A percentile compares a stretch with the other conserved stretches of the same genome.
Evolutionary conservation across 2,797 vertebrate genomes (phyloP).

Genomic region (Strix occidentalis): DNA sequence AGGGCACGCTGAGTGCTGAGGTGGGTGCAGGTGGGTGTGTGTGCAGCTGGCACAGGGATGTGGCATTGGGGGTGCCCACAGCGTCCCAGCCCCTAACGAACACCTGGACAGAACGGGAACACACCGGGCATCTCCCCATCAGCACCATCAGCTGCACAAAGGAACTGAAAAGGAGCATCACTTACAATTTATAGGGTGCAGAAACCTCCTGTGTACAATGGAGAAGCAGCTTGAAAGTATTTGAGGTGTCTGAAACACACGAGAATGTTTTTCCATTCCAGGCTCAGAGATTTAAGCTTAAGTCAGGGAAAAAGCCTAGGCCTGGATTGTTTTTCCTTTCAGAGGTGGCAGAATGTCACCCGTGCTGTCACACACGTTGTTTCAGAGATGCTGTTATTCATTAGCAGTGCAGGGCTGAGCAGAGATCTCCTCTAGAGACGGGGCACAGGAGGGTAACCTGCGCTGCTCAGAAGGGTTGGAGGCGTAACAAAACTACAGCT

Average conservation of each 20-base stretch:
- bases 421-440: background rate
- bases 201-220: background rate
- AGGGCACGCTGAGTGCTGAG: accelerated
- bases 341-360: background rate
- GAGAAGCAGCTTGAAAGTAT: background rate
- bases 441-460: background rate
- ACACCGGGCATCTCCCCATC: background rate
- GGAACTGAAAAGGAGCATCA: background rate
- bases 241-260: background rate
- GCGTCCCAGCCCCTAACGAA: background rate
- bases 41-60: too few relatives aligned
- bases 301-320: background rate
- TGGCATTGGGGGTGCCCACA: background rate
- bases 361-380: background rate
- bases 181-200: background rate
- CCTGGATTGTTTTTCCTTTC: background rate
- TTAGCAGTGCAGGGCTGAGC: too few relatives aligned
- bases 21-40: background rate
- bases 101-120: background rate
- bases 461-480: background rate
- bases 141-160: background rate
- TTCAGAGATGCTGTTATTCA: too few relatives aligned
- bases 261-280: background rate
- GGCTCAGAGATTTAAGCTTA: background rate
- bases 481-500: too few relatives aligned